A percentile compares a stretch with the other conserved stretches of the same genome.
phyloP scores from a whole-genome alignment of 2,797 vertebrate species.

The Pelobates cultripes region DNA sequence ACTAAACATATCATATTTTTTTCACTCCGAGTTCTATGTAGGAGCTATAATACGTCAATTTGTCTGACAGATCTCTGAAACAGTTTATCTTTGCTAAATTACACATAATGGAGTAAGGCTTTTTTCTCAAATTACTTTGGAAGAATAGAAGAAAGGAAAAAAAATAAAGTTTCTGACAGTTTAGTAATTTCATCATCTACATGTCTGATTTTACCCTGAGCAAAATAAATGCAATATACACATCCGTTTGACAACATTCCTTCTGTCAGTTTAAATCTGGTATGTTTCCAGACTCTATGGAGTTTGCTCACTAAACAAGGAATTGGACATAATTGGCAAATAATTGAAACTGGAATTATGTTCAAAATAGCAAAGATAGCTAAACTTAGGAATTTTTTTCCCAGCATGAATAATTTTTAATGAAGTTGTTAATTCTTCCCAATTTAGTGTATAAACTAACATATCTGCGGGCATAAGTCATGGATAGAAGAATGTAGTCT shows the following conservation, averaged over 20 bases:
- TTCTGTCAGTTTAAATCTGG: background rate
- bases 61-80: conserved; percentile 9
- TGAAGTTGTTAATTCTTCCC: too few species aligned
- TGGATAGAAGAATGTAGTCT: too few species aligned
- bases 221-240: background rate
- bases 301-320: too few species aligned
- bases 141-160: conserved; percentile 25
- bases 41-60: background rate
- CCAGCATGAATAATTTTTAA: too few species aligned
- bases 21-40: background rate
- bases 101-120: conserved; percentile 16
- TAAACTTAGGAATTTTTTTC: too few species aligned
- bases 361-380: too few species aligned
- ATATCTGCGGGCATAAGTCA: too few species aligned
- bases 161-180: conserved; percentile 1
- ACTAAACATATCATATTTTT: conserved; percentile 20
- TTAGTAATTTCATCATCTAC: conserved; percentile 2
- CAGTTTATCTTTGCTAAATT: conserved; percentile 1
- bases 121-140: conserved; percentile 17
- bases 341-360: too few species aligned
- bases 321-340: too few species aligned
- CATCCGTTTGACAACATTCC: background rate
- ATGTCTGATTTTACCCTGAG: background rate
- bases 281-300: too few species aligned
- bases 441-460: too few species aligned